These are phyloP conservation scores for Protomyctophum bolini DNA, from an alignment of 2,113 vertebrate genomes.

Conservation along the genomic window DNA sequence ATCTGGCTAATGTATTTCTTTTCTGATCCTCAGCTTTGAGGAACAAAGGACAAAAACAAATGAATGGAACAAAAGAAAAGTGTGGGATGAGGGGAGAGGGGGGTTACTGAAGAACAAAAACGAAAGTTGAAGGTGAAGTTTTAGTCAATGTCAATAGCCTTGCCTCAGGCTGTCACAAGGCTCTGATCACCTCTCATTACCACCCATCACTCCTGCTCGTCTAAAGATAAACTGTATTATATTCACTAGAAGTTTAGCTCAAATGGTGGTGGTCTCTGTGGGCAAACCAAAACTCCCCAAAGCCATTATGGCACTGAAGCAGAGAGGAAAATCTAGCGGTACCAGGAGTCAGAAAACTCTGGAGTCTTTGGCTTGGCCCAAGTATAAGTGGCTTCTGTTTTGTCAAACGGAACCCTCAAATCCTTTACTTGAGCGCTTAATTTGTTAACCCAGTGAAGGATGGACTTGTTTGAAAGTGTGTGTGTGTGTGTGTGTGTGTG, in stretches of 20 bases:
- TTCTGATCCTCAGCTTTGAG: slow-evolving; percentile 80
- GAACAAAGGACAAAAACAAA: slow-evolving; percentile 46
- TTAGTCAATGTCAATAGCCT: slow-evolving; percentile 10
- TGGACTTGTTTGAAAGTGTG: slow-evolving; percentile 26
- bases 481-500: slow-evolving; percentile 5
- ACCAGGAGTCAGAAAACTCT: slow-evolving; percentile 28
- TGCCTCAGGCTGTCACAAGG: slow-evolving; percentile 22
- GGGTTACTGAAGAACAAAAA: slow-evolving; percentile 77
- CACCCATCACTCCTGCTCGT: slow-evolving; percentile 11
- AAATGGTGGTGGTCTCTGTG: slow-evolving; percentile 9
- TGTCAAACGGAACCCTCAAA: slow-evolving; percentile 38
- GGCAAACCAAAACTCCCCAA: slow-evolving; percentile 22
- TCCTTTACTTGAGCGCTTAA: slow-evolving; percentile 29
- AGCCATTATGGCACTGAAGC: slow-evolving; percentile 38
- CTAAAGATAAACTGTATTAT: background rate
- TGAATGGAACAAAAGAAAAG: slow-evolving; percentile 7
- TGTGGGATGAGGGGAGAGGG: slow-evolving; percentile 4
- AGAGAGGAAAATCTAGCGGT: slow-evolving; percentile 42
- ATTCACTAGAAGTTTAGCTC: slow-evolving; percentile 4
- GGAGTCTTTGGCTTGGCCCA: slow-evolving; percentile 54
- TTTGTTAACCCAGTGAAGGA: slow-evolving; percentile 39
- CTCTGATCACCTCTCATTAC: slow-evolving; percentile 38
- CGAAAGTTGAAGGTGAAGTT: slow-evolving; percentile 80
- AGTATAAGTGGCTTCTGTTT: slow-evolving; percentile 17
- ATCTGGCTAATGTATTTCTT: slow-evolving; percentile 88